Evolutionary conservation across 2,888 invertebrate species (phyloP).

Genomic region (Timandra comae): DNA sequence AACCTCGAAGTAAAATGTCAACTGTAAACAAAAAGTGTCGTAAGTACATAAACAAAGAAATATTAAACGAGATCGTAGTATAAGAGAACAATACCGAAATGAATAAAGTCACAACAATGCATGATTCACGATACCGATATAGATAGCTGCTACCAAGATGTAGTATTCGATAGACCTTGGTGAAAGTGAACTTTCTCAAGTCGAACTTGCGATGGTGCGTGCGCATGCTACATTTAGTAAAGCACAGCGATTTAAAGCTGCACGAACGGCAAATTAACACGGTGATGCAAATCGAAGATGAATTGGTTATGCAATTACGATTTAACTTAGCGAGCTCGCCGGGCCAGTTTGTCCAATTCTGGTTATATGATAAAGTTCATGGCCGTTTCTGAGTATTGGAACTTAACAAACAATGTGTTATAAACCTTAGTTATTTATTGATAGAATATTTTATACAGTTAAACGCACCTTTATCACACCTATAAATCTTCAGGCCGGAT

Average conservation of each 20-base stretch:
- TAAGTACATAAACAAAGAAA: too few relatives aligned
- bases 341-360: slow-evolving; percentile 15
- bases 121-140: slow-evolving; percentile 1
- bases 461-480: too few relatives aligned
- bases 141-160: slow-evolving; percentile 5
- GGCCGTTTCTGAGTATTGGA: slow-evolving; percentile 10
- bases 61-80: too few relatives aligned
- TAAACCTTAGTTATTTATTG: too few relatives aligned
- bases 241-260: slow-evolving; percentile 18
- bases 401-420: too few relatives aligned
- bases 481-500: too few relatives aligned
- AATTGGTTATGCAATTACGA: slow-evolving; percentile 18
- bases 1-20: too few relatives aligned
- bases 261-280: slow-evolving; percentile 10
- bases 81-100: too few relatives aligned
- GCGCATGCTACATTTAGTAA: slow-evolving; percentile 23
- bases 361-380: slow-evolving; percentile 16
- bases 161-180: slow-evolving; percentile 29
- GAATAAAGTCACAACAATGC: too few relatives aligned
- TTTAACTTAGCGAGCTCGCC: slow-evolving; percentile 9
- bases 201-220: slow-evolving; percentile 34
- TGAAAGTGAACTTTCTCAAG: slow-evolving; percentile 64
- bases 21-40: too few relatives aligned
- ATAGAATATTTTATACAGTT: too few relatives aligned
- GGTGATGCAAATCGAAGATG: slow-evolving; percentile 14